Base-by-base conservation (phyloP, 2,113 vertebrate genomes). In the Ameiurus melas region DNA sequence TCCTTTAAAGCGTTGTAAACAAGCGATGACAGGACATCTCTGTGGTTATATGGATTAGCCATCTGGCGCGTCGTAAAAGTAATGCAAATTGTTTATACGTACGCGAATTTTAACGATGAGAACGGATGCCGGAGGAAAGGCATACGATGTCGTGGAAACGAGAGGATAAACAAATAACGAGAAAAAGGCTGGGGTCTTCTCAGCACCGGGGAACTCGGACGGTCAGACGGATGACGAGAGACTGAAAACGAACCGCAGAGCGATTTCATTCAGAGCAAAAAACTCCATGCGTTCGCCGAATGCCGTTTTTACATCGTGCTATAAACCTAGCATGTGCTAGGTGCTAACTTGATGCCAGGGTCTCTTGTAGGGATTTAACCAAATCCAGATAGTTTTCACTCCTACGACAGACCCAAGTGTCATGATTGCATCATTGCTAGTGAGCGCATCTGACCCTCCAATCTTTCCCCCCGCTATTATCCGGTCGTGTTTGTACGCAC, bases 31-130 rank as follows among this genome's bases (percentile, higher is more conserved):
- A 43, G 57, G 33, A 33, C 53, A n/a, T 87, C 25, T 80, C 73
- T 51, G 22, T 8, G 77, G 39, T 85, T 57, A 75, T 90, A 78
- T n/a, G 66, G 19, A 36, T 19, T 84, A 66, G 81, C 83, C 81
- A 80, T 87, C 82, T 87, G 57, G 83, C 33, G 12, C 14, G 64
- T 80, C 73, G 64, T 90, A 82, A 90, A 90, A 85, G 83, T 87
- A 39, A 68, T 53, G 39, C 75, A 55, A 84, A 78, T 87, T 51
- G 73, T 87, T 73, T 55, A 51, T 75, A 39, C 27, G 55, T 62
- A 66, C 27, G 57, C 10, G n/a, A 60, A 33, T 84, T 47, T 71
- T 82, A 71, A 68, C 20, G 51, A 82, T 20, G 58, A 78, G 58
- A 81, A 62, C 4, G 12, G 14, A 20, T 55, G 55, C 19, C 12